phyloP scores from a whole-genome alignment of 1,140 invertebrate genomes.

The Pantala flavescens region DNA sequence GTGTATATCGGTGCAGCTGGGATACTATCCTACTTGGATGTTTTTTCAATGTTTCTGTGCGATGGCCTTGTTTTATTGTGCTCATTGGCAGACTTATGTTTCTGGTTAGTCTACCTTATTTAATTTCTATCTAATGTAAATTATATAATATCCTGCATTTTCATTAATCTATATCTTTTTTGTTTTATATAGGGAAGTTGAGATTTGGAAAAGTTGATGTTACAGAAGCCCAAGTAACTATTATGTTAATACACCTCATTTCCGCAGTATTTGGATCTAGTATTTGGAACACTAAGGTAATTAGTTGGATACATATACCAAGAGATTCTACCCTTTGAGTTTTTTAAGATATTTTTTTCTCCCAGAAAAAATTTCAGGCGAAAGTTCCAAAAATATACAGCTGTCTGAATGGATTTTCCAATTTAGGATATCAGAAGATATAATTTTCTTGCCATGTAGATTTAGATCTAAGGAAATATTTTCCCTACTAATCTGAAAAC shows the following conservation, averaged over 20 bases:
- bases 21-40: constrained; percentile 83
- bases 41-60: constrained; percentile 91
- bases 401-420: too few species aligned
- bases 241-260: constrained; percentile 80
- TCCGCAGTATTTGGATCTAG: constrained; percentile 76
- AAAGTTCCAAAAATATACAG: too few species aligned
- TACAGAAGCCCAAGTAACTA: constrained; percentile 92
- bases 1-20: constrained; percentile 83
- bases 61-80: constrained; percentile 91
- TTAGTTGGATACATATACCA: too few species aligned
- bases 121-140: not conserved
- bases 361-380: too few species aligned
- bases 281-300: constrained; percentile 76
- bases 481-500: too few species aligned
- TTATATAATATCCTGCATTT: not conserved
- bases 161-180: not conserved
- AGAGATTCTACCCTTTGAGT: too few species aligned
- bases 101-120: constrained; percentile 49
- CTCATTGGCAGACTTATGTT: constrained; percentile 99
- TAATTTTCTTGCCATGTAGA: too few species aligned
- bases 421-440: too few species aligned
- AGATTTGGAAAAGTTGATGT: constrained; percentile 94
- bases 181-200: constrained; percentile 55
- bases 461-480: too few species aligned
- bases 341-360: too few species aligned